Evolutionary conservation across 2,113 vertebrate genomes (phyloP), one percentile per base, ranked within the genome.

Genomic region (Xiphophorus hellerii): DNA sequence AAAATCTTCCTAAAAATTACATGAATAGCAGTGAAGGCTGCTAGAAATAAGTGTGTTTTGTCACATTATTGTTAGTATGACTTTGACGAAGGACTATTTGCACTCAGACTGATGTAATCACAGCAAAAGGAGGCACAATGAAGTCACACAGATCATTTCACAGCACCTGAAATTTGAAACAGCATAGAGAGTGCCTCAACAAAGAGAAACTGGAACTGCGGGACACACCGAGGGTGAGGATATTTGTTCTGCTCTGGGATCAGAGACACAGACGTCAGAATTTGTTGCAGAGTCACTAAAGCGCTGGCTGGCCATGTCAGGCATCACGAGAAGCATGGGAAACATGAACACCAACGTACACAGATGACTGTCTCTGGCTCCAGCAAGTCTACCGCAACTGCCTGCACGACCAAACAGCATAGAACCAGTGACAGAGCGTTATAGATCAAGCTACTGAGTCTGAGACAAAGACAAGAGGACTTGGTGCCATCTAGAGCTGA

Each of bases 401-500:
- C 81, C 71, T 22, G 74, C 84, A 76, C 20, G 31, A 74, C 63
- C 73, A 22, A 86, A 68, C 74, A 35, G 39, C 27, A 31, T 33
- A 54, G 70, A 73, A n/a, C 51, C 63, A 54, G 76, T 6, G 69
- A 3, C n/a, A 77, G 76, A 65, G 82, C 17, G 60, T 67, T 51
- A 39, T 63, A 77, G 42, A 80, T 54, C 51, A 8, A 69, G 74
- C 74, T 67, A 33, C 76, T 83, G 69, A 48, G 48, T 62, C n/a
- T 48, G 61, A 71, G 35, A 17, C 13, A 14, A 37, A 76, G 67
- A 20, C 62, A 70, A 92, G 83, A 25, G 13, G 5, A 84, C 83
- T 5, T 89, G 81, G 84, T 83, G 85, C 92, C 92, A 91, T 87
- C 92, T 91, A 89, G 88, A 85, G 91, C 86, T 0, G 0, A 66